phyloP scores from a whole-genome alignment of 2,113 vertebrate species.

The Ctenodactylus gundi region DNA sequence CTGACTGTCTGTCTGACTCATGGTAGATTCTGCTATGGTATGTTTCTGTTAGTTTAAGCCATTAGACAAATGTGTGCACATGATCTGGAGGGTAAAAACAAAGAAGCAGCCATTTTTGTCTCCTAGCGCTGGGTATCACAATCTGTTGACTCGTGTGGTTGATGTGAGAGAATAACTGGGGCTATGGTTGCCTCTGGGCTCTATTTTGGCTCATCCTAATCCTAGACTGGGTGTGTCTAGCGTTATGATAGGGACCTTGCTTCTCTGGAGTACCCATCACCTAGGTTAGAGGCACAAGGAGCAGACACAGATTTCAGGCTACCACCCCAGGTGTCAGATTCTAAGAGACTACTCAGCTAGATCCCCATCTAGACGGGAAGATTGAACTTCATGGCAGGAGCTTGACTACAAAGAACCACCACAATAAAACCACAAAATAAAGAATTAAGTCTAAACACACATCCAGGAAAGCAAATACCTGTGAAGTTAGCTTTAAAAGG shows the following conservation, averaged over 20 bases:
- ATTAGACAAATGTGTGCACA: neutral
- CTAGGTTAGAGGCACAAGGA: neutral
- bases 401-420: neutral
- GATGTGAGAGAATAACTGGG: too few relatives aligned
- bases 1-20: neutral
- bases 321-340: neutral
- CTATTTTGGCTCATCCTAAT: neutral
- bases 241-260: neutral
- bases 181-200: too few relatives aligned
- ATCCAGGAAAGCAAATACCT: neutral
- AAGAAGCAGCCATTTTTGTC: neutral
- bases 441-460: neutral
- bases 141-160: neutral
- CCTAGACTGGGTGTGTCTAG: neutral
- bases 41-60: accelerated
- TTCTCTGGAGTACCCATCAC: neutral
- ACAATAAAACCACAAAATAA: neutral
- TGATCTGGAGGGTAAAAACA: neutral
- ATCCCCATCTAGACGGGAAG: neutral
- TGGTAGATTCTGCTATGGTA: accelerated
- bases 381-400: neutral
- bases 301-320: neutral
- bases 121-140: accelerated
- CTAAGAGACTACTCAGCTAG: neutral
- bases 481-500: neutral